Conservation (phyloP, 2,113 vertebrate species). For the Rattus rattus region DNA sequence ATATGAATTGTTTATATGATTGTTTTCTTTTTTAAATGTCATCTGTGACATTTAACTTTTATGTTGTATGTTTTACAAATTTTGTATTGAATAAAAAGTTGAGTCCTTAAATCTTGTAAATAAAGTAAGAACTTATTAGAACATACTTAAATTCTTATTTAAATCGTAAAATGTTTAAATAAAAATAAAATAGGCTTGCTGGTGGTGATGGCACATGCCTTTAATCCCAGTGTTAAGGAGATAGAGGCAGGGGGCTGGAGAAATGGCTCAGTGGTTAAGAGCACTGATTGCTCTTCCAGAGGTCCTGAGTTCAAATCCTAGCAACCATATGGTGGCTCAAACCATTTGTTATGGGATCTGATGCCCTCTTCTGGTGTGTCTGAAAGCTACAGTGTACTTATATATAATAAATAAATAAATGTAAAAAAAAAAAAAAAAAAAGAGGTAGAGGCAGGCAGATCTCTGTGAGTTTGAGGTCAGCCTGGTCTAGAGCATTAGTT, state of each 20-base stretch:
- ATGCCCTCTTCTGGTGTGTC: too few species aligned
- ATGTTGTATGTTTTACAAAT: slow-evolving; percentile 53
- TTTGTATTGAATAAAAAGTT: slow-evolving; percentile 6
- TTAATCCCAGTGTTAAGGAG: neutral
- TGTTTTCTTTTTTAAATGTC: neutral
- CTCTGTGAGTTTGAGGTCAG: neutral
- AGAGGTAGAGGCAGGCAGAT: neutral
- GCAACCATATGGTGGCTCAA: too few species aligned
- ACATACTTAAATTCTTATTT: neutral
- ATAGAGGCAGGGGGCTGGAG: neutral
- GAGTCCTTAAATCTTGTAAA: slow-evolving; percentile 16
- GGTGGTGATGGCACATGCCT: neutral
- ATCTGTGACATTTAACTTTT: slow-evolving; percentile 44
- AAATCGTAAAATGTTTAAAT: slow-evolving; percentile 50
- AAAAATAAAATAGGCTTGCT: slow-evolving; percentile 30
- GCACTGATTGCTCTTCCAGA: too few species aligned
- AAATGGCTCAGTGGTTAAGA: too few species aligned
- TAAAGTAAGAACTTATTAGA: slow-evolving; percentile 47
- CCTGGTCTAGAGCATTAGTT: neutral
- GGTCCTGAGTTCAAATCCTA: too few species aligned
- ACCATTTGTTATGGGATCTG: too few species aligned
- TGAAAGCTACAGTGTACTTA: too few species aligned
- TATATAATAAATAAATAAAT: too few species aligned
- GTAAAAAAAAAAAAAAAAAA: too few species aligned
- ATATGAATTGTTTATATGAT: neutral